These are phyloP conservation scores for Drosophila setifemur DNA, from an alignment of 1,140 invertebrate species.

Conservation along the genomic window DNA sequence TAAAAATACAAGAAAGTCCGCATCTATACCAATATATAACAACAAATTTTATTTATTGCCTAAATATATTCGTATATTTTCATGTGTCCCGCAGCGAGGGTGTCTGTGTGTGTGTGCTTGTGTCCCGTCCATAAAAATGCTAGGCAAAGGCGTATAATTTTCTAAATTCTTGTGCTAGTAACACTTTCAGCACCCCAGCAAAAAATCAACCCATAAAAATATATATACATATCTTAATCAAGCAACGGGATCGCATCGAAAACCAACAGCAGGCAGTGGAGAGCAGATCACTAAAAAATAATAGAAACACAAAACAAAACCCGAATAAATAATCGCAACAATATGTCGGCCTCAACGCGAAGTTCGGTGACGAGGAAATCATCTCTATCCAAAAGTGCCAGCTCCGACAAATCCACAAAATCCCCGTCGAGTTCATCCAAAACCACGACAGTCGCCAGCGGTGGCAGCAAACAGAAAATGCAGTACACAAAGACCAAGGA, in stretches of 20 bases:
- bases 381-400: conserved; percentile 57
- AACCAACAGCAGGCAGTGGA: conserved; percentile 14
- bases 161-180: conserved; percentile 66
- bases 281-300: conserved; percentile 26
- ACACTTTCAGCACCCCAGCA: conserved; percentile 60
- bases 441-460: conserved; percentile 31
- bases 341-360: conserved; percentile 78
- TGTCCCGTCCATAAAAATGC: conserved; percentile 43
- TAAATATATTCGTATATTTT: conserved; percentile 53
- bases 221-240: conserved; percentile 58
- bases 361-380: conserved; percentile 77
- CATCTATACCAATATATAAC: conserved; percentile 62
- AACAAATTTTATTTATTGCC: conserved; percentile 80
- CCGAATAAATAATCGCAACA: conserved; percentile 59
- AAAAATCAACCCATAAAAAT: conserved; percentile 66
- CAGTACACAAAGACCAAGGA: conserved; percentile 77
- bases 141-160: conserved; percentile 59
- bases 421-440: conserved; percentile 47
- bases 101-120: conserved; percentile 20
- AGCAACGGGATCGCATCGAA: conserved; percentile 22
- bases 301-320: conserved; percentile 38
- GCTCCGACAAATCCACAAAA: conserved; percentile 59
- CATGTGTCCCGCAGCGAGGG: conserved; percentile 15
- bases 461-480: conserved; percentile 74
- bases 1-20: conserved; percentile 72